phyloP scores from a whole-genome alignment of 1,140 invertebrate genomes.

The Acromyrmex echinatior region DNA sequence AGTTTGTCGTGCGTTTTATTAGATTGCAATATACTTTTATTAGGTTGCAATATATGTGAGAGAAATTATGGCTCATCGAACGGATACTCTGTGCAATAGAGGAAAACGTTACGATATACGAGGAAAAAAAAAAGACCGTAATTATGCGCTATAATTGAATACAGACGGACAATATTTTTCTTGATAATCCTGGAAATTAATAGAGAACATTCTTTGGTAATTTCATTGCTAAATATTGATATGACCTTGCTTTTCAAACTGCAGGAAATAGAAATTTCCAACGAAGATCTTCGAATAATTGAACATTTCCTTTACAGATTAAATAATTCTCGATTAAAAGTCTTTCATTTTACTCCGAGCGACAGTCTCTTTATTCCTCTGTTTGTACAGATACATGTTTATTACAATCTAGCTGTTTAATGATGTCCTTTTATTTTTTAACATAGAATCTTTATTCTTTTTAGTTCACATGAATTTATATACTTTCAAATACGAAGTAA shows the following conservation, averaged over 20 bases:
- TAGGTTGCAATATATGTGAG: conserved; percentile 30
- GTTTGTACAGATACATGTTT: not conserved
- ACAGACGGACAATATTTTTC: conserved; percentile 7
- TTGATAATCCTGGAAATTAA: not conserved
- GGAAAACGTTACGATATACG: conserved; percentile 25
- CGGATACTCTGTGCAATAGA: conserved; percentile 29
- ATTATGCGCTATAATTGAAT: conserved; percentile 43
- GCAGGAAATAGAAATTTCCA: conserved; percentile 9
- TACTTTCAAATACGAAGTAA: not conserved
- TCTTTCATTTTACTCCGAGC: not conserved
- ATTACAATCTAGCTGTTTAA: not conserved
- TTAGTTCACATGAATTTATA: not conserved
- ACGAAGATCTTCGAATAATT: conserved; percentile 27
- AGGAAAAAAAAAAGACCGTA: conserved; percentile 28
- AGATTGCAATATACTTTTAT: conserved; percentile 20
- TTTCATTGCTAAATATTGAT: conserved; percentile 33
- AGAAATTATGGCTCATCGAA: conserved; percentile 18
- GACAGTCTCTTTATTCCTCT: not conserved
- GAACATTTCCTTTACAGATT: conserved; percentile 26
- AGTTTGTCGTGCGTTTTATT: conserved; percentile 7
- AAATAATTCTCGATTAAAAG: conserved; percentile 13
- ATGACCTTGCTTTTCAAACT: conserved; percentile 30
- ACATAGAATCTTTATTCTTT: not conserved
- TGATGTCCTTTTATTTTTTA: conserved; percentile 2
- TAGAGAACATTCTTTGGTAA: not conserved